Evolutionary conservation across 2,797 vertebrate genomes (phyloP).

Genomic region (Tapera naevia): DNA sequence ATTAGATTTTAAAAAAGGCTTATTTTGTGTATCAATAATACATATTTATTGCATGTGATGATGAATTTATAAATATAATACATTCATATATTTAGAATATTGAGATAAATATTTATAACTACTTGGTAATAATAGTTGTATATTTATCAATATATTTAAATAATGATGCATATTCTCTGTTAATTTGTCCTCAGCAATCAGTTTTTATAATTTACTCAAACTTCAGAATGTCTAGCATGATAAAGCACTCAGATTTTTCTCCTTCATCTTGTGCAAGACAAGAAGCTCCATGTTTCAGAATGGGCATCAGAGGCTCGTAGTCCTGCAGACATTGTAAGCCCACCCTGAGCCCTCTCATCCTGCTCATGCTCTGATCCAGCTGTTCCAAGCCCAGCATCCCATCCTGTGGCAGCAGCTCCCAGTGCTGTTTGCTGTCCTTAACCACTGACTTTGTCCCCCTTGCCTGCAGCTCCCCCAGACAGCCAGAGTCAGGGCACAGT

Average conservation of each 20-base stretch:
- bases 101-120: not conserved
- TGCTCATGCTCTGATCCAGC: accelerated
- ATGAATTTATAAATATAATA: not conserved
- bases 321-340: not conserved
- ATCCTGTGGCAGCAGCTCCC: accelerated
- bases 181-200: not conserved
- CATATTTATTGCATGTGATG: not conserved
- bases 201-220: not conserved
- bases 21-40: not conserved
- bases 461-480: not conserved
- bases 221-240: not conserved
- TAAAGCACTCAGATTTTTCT: not conserved
- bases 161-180: not conserved
- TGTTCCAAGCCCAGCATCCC: not conserved
- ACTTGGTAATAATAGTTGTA: not conserved
- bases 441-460: accelerated
- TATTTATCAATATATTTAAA: constrained; percentile 9
- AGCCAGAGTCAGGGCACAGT: not conserved
- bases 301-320: not conserved
- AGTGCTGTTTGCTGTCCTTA: accelerated
- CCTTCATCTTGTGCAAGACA: not conserved
- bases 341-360: no score
- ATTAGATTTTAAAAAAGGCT: not conserved
- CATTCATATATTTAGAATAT: not conserved
- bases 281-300: not conserved